Evolutionary conservation across 2,888 invertebrate genomes (phyloP).

Genomic region (Tuberolachnus salignus): DNA sequence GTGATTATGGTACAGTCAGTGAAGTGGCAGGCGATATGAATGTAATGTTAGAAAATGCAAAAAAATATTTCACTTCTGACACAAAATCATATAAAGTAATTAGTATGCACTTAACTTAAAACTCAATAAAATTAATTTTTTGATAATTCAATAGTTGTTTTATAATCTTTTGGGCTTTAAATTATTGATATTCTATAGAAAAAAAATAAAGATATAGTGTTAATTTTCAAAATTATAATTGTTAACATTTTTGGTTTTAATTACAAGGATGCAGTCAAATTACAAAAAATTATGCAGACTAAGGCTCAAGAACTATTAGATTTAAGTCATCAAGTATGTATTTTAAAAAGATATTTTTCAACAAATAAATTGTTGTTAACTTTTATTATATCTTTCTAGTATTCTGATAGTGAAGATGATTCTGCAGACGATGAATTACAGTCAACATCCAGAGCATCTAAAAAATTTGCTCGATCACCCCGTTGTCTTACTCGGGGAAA

Average conservation of each 20-base stretch:
- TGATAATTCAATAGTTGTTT: not conserved
- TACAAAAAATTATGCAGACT: slow-evolving; percentile 83
- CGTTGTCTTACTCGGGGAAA: slow-evolving; percentile 63
- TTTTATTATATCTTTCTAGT: slow-evolving; percentile 61
- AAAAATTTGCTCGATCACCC: slow-evolving; percentile 58
- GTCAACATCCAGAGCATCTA: slow-evolving; percentile 54
- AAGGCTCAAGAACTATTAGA: slow-evolving; percentile 77
- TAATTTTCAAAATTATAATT: not conserved
- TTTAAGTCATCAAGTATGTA: slow-evolving; percentile 65
- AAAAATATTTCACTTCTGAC: slow-evolving; percentile 81
- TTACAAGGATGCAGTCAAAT: slow-evolving; percentile 76
- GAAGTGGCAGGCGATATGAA: slow-evolving; percentile 94
- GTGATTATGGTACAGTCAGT: slow-evolving; percentile 81
- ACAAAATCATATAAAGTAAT: slow-evolving; percentile 80
- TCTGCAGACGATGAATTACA: slow-evolving; percentile 62
- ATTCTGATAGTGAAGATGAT: slow-evolving; percentile 66
- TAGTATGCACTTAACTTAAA: not conserved
- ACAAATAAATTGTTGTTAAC: too few relatives aligned
- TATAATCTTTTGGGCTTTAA: not conserved
- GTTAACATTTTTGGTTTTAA: slow-evolving; percentile 26
- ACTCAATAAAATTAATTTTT: not conserved
- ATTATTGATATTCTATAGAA: slow-evolving; percentile 17
- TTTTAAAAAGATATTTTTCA: not conserved
- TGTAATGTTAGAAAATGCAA: slow-evolving; percentile 96
- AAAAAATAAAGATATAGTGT: not conserved